Evolutionary conservation across 2,888 invertebrate genomes (phyloP).

Genomic region (Acrocera orbiculus): DNA sequence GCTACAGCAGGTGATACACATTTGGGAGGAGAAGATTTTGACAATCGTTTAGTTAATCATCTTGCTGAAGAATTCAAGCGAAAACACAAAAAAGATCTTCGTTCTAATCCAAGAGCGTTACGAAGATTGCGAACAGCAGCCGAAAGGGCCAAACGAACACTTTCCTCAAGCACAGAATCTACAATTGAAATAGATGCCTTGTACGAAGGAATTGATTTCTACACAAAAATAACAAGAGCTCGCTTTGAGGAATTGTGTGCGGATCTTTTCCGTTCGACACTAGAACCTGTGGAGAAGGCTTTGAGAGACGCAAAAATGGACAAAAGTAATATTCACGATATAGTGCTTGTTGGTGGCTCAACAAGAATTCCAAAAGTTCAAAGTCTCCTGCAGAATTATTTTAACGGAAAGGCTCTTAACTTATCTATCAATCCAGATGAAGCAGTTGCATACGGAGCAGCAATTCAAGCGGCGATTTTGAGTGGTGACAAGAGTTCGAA

Average conservation of each 20-base stretch:
- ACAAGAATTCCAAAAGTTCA: slow-evolving; percentile 67
- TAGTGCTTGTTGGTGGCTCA: slow-evolving; percentile 67
- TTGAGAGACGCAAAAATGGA: slow-evolving; percentile 61
- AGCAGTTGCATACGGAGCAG: slow-evolving; percentile 63
- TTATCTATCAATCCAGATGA: slow-evolving; percentile 65
- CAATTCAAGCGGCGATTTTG: slow-evolving; percentile 55
- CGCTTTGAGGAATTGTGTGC: slow-evolving; percentile 59
- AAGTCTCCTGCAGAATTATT: slow-evolving; percentile 53
- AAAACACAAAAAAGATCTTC: slow-evolving; percentile 52
- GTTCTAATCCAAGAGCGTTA: slow-evolving; percentile 44
- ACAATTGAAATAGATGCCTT: slow-evolving; percentile 58
- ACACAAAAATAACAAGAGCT: slow-evolving; percentile 52
- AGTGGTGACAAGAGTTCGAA: slow-evolving; percentile 49
- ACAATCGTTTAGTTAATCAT: slow-evolving; percentile 72
- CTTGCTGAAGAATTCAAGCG: slow-evolving; percentile 76
- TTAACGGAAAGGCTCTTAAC: slow-evolving; percentile 53
- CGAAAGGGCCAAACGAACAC: slow-evolving; percentile 57
- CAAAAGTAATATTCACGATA: slow-evolving; percentile 55
- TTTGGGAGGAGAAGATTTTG: slow-evolving; percentile 84
- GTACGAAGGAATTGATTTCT: slow-evolving; percentile 54
- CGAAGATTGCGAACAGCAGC: slow-evolving; percentile 56
- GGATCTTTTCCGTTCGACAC: slow-evolving; percentile 51
- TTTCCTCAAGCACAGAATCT: slow-evolving; percentile 61
- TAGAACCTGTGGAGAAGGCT: slow-evolving; percentile 63
- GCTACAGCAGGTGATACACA: slow-evolving; percentile 93